Conservation (phyloP, 2,888 invertebrate genomes). For the Sepiola atlantica region DNA sequence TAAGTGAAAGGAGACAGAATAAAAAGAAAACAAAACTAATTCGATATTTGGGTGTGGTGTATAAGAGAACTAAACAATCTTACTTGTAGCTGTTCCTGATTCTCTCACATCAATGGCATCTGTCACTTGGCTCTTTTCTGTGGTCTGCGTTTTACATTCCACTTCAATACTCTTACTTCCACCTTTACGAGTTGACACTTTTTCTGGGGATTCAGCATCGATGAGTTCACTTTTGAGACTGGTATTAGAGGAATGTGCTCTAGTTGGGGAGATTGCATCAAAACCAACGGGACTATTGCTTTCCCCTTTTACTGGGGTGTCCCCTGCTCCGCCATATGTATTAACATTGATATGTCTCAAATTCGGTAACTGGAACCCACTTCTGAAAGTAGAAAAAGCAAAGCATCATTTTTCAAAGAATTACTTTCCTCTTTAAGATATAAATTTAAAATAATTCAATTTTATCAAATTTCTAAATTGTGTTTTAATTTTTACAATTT, state of each 20-base stretch:
- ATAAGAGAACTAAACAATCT: conserved; percentile 50
- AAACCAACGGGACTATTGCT: conserved; percentile 74
- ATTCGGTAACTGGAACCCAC: conserved; percentile 67
- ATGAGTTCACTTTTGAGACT: conserved; percentile 73
- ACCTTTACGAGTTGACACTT: conserved; percentile 49
- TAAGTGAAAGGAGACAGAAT: neutral
- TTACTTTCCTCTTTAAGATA: too few relatives aligned
- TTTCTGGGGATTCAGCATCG: conserved; percentile 65
- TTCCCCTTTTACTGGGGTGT: conserved; percentile 79
- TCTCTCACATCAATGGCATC: conserved; percentile 66
- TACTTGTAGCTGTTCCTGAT: conserved; percentile 67
- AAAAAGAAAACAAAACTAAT: neutral
- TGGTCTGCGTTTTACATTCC: conserved; percentile 57
- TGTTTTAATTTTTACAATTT: too few relatives aligned
- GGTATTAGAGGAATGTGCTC: conserved; percentile 68
- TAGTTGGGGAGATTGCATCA: conserved; percentile 70
- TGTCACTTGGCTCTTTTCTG: conserved; percentile 69
- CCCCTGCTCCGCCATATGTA: conserved; percentile 69
- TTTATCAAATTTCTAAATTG: neutral
- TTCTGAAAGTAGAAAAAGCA: conserved; percentile 54
- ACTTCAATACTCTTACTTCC: conserved; percentile 52
- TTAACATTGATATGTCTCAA: conserved; percentile 65
- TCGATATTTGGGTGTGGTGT: too few relatives aligned
- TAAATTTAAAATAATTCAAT: too few relatives aligned
- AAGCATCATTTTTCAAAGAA: too few relatives aligned